Evolutionary conservation across 2,888 invertebrate species (phyloP).

Genomic region (Xestia sexstrigata): DNA sequence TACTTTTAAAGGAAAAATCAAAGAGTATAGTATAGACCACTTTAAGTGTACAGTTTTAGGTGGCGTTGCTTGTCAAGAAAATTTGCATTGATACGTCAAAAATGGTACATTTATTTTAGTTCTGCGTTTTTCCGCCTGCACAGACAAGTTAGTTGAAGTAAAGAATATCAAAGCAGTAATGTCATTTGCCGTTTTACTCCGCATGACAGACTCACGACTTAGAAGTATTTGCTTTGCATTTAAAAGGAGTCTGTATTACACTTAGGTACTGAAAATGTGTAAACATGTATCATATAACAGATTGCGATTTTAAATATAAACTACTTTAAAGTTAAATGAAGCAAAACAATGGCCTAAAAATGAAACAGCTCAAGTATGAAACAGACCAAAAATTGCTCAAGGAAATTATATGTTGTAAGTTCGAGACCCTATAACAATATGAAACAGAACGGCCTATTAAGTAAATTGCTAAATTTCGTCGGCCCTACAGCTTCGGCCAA

Average conservation of each 20-base stretch:
- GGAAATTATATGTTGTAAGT: conserved; percentile 69
- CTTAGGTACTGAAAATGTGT: neutral
- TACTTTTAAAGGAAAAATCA: neutral
- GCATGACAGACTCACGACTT: neutral
- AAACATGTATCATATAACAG: neutral
- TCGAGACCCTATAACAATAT: conserved; percentile 71
- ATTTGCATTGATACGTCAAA: no score
- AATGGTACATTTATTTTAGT: no score
- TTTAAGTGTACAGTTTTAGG: no score
- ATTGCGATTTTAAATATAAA: conserved; percentile 3
- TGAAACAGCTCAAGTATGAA: conserved; percentile 65
- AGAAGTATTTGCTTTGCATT: neutral
- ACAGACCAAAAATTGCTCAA: conserved; percentile 63
- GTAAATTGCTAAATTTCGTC: conserved; percentile 71
- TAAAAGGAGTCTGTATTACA: conserved; percentile 33
- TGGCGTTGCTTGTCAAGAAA: no score
- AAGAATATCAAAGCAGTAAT: neutral
- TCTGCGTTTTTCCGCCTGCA: no score
- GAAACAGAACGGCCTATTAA: conserved; percentile 68
- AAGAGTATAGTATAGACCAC: neutral
- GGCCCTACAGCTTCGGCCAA: conserved; percentile 57
- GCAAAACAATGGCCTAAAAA: conserved; percentile 63
- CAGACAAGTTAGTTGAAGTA: no score
- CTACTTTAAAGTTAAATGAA: conserved; percentile 47
- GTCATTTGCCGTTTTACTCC: conserved; percentile 17